Evolutionary conservation across 2,797 vertebrate genomes (phyloP).

Genomic region (Perodicticus potto): DNA sequence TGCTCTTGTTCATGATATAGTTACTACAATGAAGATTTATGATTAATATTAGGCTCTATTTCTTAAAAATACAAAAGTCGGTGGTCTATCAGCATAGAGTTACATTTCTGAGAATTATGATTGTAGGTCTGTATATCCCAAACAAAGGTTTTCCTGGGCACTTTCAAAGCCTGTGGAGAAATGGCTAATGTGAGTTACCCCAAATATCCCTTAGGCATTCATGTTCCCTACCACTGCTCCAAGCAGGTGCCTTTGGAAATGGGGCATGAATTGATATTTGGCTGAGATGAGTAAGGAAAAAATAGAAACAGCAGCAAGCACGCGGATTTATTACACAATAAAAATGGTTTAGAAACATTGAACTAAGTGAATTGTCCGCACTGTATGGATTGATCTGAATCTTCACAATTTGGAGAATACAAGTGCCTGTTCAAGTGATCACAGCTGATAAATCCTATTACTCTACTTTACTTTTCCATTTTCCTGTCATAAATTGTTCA

Average conservation of each 20-base stretch:
- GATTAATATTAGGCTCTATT: background rate
- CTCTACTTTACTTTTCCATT: background rate
- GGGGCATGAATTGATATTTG: background rate
- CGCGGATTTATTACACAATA: background rate
- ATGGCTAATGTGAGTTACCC: background rate
- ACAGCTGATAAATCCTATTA: background rate
- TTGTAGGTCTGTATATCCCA: background rate
- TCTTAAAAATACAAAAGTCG: conserved; percentile 51
- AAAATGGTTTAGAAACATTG: background rate
- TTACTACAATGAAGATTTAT: background rate
- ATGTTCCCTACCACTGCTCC: background rate
- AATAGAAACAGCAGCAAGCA: background rate
- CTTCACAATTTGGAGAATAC: background rate
- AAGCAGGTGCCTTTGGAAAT: background rate
- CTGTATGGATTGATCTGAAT: background rate
- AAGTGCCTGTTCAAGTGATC: background rate
- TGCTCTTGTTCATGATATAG: background rate
- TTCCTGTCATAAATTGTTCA: conserved; percentile 14
- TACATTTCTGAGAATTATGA: conserved; percentile 40
- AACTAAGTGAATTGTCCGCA: background rate
- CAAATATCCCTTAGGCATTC: background rate
- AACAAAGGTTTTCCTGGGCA: background rate
- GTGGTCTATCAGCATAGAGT: background rate
- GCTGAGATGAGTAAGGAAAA: background rate
- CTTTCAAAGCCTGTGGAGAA: background rate